Evolutionary conservation across 2,888 invertebrate genomes (phyloP), one percentile per base, ranked within the genome.

Genomic region (Allolobophora icterica): DNA sequence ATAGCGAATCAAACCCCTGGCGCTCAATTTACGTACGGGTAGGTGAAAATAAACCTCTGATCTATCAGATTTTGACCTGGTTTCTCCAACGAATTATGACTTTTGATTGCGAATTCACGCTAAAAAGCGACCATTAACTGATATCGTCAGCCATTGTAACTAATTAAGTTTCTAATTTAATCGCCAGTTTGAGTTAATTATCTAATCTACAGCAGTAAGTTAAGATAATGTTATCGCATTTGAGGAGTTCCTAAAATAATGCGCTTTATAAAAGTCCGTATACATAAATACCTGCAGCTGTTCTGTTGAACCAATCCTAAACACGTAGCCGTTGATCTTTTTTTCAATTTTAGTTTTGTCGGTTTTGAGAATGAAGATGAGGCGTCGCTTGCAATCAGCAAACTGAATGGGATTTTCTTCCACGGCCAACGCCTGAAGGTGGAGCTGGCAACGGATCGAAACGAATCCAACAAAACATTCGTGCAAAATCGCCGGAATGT

Each of bases 331-430:
- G 8, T 21, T 52, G 4, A 24, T 11, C 6, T 24, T 5, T 84
- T 84, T 87, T 38, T 34, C n/a, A n/a, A 34, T 38, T 38, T 35
- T 87, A 87, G 87, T 34, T 87, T 87, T 35, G 87, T 87, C 3
- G 21, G 87, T 87, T 87, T 35, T 87, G 87, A 87, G 87, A 87
- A 87, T 34, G 38, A 87, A 24, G 87, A 87, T 35, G 87, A 87
- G 35, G 87, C 87, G 24, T 0, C 38, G 0, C 87, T 34, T 11
- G 87, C 87, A 8, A 87, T 87, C n/a, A 33, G n/a, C 19, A 87
- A 87, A 87, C n/a, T 87, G 5, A 87, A 87, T 15, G 87, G 87
- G 19, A 87, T 87, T 34, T 35, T 8, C 87, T 87, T 87, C 21
- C 87, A 87, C 19, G 87, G 38, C 87, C 87, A 38, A 21, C 35